Conservation (phyloP, 2,888 invertebrate species). For the Aricia artaxerxes region DNA sequence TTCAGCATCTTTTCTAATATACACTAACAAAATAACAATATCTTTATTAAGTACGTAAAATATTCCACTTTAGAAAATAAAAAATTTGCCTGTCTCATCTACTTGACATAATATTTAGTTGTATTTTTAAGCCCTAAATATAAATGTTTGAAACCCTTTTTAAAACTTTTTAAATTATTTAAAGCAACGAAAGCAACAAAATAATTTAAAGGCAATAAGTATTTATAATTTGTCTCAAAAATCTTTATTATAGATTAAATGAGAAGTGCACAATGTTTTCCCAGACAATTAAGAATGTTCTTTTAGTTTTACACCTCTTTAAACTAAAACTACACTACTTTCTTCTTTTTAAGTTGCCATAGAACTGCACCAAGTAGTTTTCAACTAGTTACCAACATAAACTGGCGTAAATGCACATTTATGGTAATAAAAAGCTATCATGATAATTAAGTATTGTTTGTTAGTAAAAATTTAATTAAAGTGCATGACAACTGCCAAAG, state of each 20-base stretch:
- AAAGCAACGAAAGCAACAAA: background rate
- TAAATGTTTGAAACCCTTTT: background rate
- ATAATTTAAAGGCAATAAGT: background rate
- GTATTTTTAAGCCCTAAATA: background rate
- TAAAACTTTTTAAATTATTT: background rate
- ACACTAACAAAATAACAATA: slow-evolving; percentile 55
- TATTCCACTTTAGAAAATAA: background rate
- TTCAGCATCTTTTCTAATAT: slow-evolving; percentile 77
- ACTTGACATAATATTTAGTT: background rate
- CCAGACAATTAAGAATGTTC: background rate
- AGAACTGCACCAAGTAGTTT: slow-evolving; percentile 26
- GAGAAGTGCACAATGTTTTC: background rate
- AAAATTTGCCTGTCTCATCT: slow-evolving; percentile 32
- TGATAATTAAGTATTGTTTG: background rate
- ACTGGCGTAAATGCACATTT: slow-evolving; percentile 27
- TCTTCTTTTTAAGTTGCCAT: slow-evolving; percentile 26
- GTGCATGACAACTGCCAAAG: background rate
- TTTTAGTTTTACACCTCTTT: background rate
- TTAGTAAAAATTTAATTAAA: background rate
- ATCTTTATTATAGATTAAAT: background rate
- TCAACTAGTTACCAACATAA: slow-evolving; percentile 5
- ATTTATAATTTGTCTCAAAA: background rate
- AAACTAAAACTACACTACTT: background rate
- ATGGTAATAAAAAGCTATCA: background rate
- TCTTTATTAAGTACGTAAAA: background rate